Percentiles rank a stretch among this genome's conserved stretches.
Evolutionary conservation across 2,888 invertebrate genomes (phyloP).

Genomic region (Candidula unifasciata): DNA sequence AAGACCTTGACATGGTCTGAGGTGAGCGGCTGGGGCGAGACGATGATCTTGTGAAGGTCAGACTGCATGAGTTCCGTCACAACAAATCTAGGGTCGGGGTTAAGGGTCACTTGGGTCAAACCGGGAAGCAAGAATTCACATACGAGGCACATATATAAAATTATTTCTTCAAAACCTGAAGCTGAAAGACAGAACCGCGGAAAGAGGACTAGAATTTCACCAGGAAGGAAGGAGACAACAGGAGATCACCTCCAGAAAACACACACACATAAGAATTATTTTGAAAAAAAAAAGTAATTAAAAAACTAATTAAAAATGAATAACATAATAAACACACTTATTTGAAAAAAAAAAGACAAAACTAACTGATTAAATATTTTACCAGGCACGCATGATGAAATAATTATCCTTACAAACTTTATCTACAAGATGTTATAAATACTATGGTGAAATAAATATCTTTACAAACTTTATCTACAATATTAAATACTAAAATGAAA

Average conservation of each 20-base stretch:
- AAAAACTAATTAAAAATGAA: no score
- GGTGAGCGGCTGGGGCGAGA: conserved; percentile 98
- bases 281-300: background rate
- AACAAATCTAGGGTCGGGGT: conserved; percentile 88
- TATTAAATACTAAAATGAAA: no score
- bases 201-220: background rate
- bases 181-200: background rate
- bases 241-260: no score
- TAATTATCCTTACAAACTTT: no score
- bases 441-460: no score
- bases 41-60: conserved; percentile 99
- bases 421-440: no score
- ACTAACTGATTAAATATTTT: no score
- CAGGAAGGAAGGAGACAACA: conserved; percentile 2
- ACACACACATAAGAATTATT: background rate
- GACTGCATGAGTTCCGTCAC: conserved; percentile 99
- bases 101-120: conserved; percentile 58
- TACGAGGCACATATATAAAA: no score
- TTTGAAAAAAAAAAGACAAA: no score
- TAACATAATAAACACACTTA: no score
- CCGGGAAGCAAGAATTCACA: background rate
- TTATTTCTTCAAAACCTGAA: background rate
- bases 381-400: no score
- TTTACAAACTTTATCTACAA: no score
- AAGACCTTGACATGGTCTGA: conserved; percentile 99